phyloP scores from a whole-genome alignment of 2,113 vertebrate genomes.

The Dicentrarchus labrax region DNA sequence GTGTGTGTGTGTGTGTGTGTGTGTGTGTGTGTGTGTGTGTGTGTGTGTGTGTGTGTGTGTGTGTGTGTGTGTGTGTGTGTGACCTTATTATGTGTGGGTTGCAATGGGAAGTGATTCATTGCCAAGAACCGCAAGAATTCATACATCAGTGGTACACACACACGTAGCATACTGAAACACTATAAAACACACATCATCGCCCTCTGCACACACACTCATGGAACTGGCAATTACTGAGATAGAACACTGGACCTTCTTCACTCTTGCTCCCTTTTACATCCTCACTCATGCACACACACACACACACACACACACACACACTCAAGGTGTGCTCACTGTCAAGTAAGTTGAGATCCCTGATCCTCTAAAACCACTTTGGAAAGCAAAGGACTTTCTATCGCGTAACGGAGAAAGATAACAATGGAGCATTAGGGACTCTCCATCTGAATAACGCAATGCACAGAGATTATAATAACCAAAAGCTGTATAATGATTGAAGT shows the following conservation, averaged over 20 bases:
- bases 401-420: too few relatives aligned
- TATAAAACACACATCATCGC: not conserved
- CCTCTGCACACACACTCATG: not conserved
- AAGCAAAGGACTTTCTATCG: too few relatives aligned
- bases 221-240: not conserved
- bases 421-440: too few relatives aligned
- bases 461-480: too few relatives aligned
- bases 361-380: too few relatives aligned
- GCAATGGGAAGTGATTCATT: slow-evolving; percentile 3
- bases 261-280: not conserved
- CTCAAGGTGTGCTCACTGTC: not conserved
- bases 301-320: not conserved
- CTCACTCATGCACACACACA: not conserved
- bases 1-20: not conserved
- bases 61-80: not conserved
- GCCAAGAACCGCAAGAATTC: slow-evolving; percentile 2
- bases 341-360: too few relatives aligned
- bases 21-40: not conserved
- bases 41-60: not conserved
- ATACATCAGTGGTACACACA: not conserved
- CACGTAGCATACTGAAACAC: not conserved
- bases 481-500: too few relatives aligned
- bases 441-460: too few relatives aligned
- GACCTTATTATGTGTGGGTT: slow-evolving; percentile 7
- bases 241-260: not conserved